Evolutionary conservation across 2,797 vertebrate genomes (phyloP), one percentile per base, ranked within the genome.

Genomic region (Trachops cirrhosus): DNA sequence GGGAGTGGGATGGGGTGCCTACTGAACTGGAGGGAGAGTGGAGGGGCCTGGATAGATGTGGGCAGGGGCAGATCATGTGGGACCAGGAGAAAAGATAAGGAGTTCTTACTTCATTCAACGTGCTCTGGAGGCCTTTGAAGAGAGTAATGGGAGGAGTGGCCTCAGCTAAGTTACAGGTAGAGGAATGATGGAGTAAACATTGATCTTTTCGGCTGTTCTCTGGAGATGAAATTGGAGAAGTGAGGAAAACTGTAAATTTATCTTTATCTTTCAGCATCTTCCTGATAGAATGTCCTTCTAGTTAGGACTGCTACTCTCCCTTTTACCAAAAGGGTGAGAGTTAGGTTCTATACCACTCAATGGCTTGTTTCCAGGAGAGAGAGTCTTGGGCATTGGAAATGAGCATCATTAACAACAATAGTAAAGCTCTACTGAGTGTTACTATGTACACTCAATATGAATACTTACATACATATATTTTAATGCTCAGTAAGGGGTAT

Each of bases 1-100:
- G 3, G 39, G 54, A n/a, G 8, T 3, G 0, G 21, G 74, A 8
- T 1, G 0, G 19, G 68, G 26, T 15, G 39, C 3, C 37, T 26
- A 37, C 21, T 26, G 62, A 71, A 24, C 44, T 16, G n/a, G n/a
- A 18, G 5, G 57, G 54, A 67, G 24, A 85, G 9, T 3, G n/a
- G 29, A 59, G 7, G 37, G 70, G 10, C 16, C 52, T 37, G 39
- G 32, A 37, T 5, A 57, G 48, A 68, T 19, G 6, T 26, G 59
- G 89, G 41, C 24, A 9, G 22, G 44, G 29, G 7, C 6, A 32
- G 64, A 26, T 50, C 39, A 16, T 1, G 29, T 32, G 80, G 41
- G 26, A 44, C 26, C n/a, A 15, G 59, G 85, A 39, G n/a, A 26
- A 46, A 37, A 50, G 19, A 37, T 6, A 50, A 77, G 68, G 92